A percentile compares a stretch with the other conserved stretches of the same genome.
Evolutionary conservation across 1,140 invertebrate genomes (phyloP).

Genomic region (Saccostrea echinata): DNA sequence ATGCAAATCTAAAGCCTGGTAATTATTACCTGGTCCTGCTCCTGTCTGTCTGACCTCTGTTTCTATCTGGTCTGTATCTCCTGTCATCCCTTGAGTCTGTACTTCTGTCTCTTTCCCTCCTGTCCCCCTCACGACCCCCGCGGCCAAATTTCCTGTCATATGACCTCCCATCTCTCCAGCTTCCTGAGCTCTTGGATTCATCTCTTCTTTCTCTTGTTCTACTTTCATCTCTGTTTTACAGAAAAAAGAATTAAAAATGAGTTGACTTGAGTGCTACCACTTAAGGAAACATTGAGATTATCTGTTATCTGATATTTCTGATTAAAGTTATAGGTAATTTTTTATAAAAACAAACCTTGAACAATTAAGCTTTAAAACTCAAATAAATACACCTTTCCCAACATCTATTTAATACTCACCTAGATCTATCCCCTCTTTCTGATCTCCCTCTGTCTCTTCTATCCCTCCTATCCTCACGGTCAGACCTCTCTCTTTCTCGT

Average conservation of each 20-base stretch:
- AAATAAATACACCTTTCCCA: too few relatives aligned
- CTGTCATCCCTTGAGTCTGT: slow-evolving; percentile 21
- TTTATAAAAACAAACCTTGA: too few relatives aligned
- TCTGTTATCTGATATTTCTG: too few relatives aligned
- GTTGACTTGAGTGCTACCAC: too few relatives aligned
- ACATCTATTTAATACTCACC: not conserved
- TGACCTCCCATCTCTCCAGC: slow-evolving; percentile 31
- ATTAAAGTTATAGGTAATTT: too few relatives aligned
- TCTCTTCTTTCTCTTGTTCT: slow-evolving; percentile 43
- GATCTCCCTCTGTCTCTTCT: slow-evolving; percentile 2
- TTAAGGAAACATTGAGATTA: too few relatives aligned
- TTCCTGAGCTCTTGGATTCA: slow-evolving; percentile 29
- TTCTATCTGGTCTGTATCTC: slow-evolving; percentile 37
- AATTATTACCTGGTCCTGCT: not conserved
- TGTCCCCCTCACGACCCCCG: not conserved
- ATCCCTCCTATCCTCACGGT: slow-evolving; percentile 41
- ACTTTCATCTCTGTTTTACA: slow-evolving; percentile 35
- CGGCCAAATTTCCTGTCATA: slow-evolving; percentile 34
- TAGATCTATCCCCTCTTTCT: slow-evolving; percentile 1
- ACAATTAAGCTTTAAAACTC: too few relatives aligned
- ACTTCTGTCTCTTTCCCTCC: slow-evolving; percentile 13
- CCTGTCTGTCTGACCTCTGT: not conserved
- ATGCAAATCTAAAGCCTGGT: too few relatives aligned
- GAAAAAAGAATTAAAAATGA: too few relatives aligned
- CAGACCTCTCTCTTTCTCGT: not conserved